These are phyloP conservation scores for Branchinecta sandiegonensis DNA, from an alignment of 2,888 invertebrate species.

Conservation along the genomic window DNA sequence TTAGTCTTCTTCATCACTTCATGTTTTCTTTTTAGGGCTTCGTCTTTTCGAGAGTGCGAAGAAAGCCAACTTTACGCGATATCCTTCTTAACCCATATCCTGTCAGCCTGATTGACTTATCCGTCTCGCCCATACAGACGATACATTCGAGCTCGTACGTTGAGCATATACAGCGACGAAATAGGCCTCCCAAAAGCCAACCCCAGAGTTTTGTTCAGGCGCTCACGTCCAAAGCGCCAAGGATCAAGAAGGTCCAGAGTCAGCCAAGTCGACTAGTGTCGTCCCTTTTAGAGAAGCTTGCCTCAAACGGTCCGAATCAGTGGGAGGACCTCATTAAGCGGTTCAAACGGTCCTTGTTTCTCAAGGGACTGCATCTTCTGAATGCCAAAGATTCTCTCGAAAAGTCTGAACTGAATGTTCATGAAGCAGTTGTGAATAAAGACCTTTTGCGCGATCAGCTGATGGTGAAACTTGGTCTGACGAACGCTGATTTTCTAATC, in stretches of 20 bases:
- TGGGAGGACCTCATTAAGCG: constrained; percentile 11
- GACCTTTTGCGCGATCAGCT: not conserved
- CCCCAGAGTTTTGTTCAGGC: not conserved
- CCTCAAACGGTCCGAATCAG: not conserved
- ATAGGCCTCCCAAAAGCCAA: not conserved
- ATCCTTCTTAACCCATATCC: constrained; percentile 5
- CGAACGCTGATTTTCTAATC: not conserved
- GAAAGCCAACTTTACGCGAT: not conserved
- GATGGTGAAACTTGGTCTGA: not conserved
- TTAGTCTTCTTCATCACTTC: no score
- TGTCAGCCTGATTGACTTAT: not conserved
- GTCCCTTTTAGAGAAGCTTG: constrained; percentile 4
- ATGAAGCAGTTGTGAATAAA: not conserved
- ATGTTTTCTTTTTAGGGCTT: not conserved
- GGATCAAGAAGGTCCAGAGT: not conserved
- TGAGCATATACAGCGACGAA: not conserved
- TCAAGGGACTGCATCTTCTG: not conserved
- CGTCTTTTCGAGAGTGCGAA: constrained; percentile 2
- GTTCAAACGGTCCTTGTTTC: not conserved
- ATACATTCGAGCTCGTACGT: constrained; percentile 7
- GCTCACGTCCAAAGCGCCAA: not conserved
- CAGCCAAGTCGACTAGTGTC: constrained; percentile 10
- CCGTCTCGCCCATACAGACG: not conserved
- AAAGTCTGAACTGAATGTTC: not conserved
- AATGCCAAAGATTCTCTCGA: not conserved